Percentiles rank a stretch among this genome's conserved stretches.
phyloP scores from a whole-genome alignment of 2,113 vertebrate species.

The Oreamnos americanus region DNA sequence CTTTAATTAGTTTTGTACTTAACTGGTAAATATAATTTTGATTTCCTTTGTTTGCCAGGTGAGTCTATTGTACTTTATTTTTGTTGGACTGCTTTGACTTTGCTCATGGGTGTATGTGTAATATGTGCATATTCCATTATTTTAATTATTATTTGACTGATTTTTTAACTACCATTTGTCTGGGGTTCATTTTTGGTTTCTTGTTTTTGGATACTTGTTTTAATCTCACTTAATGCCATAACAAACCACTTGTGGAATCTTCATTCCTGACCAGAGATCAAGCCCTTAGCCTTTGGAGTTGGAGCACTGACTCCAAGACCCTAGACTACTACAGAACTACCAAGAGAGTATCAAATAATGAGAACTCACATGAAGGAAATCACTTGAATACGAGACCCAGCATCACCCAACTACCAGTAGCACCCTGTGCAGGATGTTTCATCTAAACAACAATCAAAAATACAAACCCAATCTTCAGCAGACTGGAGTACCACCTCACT shows the following conservation, averaged over 20 bases:
- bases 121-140: too few species aligned
- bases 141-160: background rate
- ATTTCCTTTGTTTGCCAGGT: background rate
- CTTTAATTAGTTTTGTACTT: background rate
- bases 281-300: too few species aligned
- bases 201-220: background rate
- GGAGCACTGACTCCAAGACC: too few species aligned
- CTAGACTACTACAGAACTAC: too few species aligned
- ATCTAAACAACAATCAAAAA: too few species aligned
- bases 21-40: background rate
- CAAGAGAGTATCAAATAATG: too few species aligned
- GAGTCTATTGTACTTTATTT: background rate
- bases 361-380: too few species aligned
- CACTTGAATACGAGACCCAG: too few species aligned
- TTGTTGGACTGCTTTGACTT: background rate
- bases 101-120: background rate
- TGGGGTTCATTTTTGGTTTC: background rate
- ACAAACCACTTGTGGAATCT: background rate
- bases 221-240: background rate
- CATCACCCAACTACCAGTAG: too few species aligned
- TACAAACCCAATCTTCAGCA: too few species aligned
- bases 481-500: too few species aligned
- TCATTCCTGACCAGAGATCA: background rate
- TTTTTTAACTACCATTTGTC: background rate
- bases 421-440: too few species aligned